A percentile compares a stretch with the other conserved stretches of the same genome.
Conservation (phyloP, 1,140 invertebrate species). For the Drosophila chauvacae region DNA sequence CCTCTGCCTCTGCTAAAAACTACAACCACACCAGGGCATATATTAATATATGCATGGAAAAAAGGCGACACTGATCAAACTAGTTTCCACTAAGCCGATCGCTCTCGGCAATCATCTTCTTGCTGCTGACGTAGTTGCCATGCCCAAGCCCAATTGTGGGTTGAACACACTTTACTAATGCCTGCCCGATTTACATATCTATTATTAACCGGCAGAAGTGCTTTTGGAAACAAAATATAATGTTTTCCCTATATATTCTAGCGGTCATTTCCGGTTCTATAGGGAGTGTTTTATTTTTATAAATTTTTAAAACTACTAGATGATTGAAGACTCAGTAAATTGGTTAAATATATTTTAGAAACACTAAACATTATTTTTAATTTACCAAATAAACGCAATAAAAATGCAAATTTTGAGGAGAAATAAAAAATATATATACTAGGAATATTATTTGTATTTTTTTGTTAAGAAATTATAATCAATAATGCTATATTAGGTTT, state of each 20-base stretch:
- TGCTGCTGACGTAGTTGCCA: constrained; percentile 42
- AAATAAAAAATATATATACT: no score
- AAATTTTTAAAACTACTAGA: no score
- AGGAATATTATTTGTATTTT: no score
- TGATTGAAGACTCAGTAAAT: background rate
- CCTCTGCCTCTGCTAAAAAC: background rate
- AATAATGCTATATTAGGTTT: no score
- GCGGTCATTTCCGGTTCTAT: constrained; percentile 6
- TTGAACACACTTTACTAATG: constrained; percentile 21
- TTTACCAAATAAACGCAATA: no score
- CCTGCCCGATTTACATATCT: constrained; percentile 32
- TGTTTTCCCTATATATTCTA: constrained; percentile 7
- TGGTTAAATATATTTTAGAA: background rate
- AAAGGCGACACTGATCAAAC: constrained; percentile 49
- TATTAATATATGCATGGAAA: constrained; percentile 45
- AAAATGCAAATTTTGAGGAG: no score
- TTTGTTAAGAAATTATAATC: no score
- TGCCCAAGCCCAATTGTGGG: constrained; percentile 31
- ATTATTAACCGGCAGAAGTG: constrained; percentile 12
- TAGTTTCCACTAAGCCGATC: constrained; percentile 41
- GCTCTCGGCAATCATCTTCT: constrained; percentile 16
- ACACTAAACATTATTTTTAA: no score
- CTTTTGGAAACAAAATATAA: background rate
- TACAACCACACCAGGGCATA: constrained; percentile 6
- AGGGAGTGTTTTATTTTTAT: background rate